Evolutionary conservation across 2,888 invertebrate species (phyloP), one percentile per base, ranked within the genome.

Genomic region (Perithous albicinctus): DNA sequence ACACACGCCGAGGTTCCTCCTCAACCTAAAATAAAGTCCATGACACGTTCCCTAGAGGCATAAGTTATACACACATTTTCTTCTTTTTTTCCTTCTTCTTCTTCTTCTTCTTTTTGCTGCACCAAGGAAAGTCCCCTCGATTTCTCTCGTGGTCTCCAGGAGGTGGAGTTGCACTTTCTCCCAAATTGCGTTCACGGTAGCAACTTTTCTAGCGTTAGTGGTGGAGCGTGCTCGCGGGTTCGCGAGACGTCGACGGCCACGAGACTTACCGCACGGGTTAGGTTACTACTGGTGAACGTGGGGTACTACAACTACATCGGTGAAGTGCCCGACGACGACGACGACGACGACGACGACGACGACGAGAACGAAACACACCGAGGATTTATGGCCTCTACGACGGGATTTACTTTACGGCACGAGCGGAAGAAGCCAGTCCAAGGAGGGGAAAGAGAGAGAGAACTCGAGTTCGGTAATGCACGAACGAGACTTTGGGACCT

Each of bases 351-450:
- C n/a, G n/a, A n/a, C 35, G 35, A 35, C 67, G 18, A 26, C 54
- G 51, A 51, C 23, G 51, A 56, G 54, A 56, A 56, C 54, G 59
- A 59, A 59, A 59, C 84, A 85, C 83, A 83, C 77, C 43, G 51
- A 84, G 80, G 80, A 85, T 85, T 85, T 85, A 85, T 85, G 84
- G 78, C 76, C 78, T 78, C 83, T 81, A 64, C 80, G 83, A 78
- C 73, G 78, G 84, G 85, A 85, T 85, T 85, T 85, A 84, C 82
- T 85, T 82, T 79, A 81, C 81, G 77, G 78, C 73, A 80, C 75
- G 69, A 29, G 81, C 64, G 54, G 63, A 38, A 69, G 48, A 35
- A 74, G 76, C 43, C 18, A 59, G 59, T 56, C 54, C 59, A 69
- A 56, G 46, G 78, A 18, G 59, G 75, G 20, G 59, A 41, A n/a